These are phyloP conservation scores for Tipula unca DNA, from an alignment of 2,888 invertebrate species.

Conservation along the genomic window DNA sequence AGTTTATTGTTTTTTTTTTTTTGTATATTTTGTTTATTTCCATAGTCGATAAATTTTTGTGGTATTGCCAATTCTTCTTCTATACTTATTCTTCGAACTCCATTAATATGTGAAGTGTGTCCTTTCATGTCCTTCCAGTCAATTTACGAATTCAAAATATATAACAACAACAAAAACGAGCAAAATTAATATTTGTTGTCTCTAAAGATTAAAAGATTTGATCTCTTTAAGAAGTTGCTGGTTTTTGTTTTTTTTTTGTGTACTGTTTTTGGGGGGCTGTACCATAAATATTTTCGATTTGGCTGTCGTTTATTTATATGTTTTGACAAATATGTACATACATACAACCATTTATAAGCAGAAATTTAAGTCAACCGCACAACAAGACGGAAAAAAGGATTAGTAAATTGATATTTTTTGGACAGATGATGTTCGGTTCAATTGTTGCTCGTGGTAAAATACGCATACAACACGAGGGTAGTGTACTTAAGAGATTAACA, in stretches of 20 bases:
- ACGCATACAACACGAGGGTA: too few relatives aligned
- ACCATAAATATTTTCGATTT: neutral
- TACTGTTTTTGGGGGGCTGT: neutral
- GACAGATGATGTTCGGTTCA: neutral
- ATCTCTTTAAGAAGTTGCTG: neutral
- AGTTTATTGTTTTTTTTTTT: neutral
- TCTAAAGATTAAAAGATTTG: neutral
- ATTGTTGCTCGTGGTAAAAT: too few relatives aligned
- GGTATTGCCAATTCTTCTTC: neutral
- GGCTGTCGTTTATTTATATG: neutral
- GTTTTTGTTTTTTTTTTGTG: neutral
- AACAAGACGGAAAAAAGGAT: neutral
- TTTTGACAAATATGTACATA: neutral
- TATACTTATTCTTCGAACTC: neutral
- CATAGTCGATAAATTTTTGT: too few relatives aligned
- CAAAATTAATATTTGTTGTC: neutral
- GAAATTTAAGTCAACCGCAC: neutral
- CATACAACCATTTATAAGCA: neutral
- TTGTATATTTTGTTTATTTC: neutral
- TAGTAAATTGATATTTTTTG: constrained; percentile 14
- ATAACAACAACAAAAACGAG: too few relatives aligned
- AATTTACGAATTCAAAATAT: neutral
- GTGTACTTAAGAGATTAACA: neutral
- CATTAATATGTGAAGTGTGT: neutral
- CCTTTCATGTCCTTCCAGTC: neutral